Conservation (phyloP, 2,888 invertebrate species). For the Cantharis lateralis region DNA sequence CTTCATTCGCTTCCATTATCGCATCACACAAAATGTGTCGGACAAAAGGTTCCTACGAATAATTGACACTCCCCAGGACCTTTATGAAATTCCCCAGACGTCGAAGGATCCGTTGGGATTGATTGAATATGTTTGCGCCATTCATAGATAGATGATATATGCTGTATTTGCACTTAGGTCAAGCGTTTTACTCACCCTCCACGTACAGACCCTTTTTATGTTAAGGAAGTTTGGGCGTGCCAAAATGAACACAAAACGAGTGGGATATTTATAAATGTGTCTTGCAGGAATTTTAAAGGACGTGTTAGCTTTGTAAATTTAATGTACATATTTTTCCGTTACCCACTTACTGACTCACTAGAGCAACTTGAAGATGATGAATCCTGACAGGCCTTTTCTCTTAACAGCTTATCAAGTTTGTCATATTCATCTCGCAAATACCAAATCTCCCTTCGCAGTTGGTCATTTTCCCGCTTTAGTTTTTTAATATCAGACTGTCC, state of each 20-base stretch:
- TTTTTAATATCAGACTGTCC: conserved; percentile 91
- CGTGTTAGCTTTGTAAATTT: not conserved
- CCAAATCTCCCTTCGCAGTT: conserved; percentile 84
- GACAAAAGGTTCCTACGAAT: not conserved
- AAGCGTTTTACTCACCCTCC: not conserved
- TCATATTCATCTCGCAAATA: conserved; percentile 88
- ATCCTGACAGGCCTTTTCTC: conserved; percentile 57
- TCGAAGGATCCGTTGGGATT: not conserved
- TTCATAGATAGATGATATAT: not conserved
- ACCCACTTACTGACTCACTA: conserved; percentile 56
- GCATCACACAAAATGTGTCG: not conserved
- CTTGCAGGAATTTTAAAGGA: not conserved
- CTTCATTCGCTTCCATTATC: not conserved
- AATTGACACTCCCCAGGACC: not conserved
- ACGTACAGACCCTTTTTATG: not conserved
- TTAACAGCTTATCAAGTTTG: conserved; percentile 78
- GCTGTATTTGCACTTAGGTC: not conserved
- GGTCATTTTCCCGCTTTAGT: conserved; percentile 84
- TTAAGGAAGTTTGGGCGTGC: not conserved
- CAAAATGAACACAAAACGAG: not conserved
- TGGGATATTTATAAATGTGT: not conserved
- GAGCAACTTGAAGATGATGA: conserved; percentile 61
- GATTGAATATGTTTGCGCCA: not conserved
- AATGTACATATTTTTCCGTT: not conserved
- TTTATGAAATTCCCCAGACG: not conserved